Percentiles rank a stretch among this genome's conserved stretches.
phyloP scores from a whole-genome alignment of 2,888 invertebrate genomes.

The Bibio marci region DNA sequence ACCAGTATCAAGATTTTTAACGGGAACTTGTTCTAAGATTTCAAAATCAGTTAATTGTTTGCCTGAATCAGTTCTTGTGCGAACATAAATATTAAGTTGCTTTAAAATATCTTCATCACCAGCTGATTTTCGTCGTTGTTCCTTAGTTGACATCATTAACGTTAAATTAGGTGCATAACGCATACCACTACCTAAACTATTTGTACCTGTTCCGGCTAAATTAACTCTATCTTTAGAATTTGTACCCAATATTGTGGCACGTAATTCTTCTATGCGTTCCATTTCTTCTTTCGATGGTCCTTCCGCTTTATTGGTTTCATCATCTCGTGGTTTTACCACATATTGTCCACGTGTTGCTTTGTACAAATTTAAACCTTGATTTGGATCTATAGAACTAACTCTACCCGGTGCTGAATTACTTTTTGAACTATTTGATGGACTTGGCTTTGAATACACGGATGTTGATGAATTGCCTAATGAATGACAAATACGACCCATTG shows the following conservation, averaged over 20 bases:
- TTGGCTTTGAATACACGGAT: slow-evolving; percentile 28
- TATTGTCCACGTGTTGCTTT: slow-evolving; percentile 38
- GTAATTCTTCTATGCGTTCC: slow-evolving; percentile 39
- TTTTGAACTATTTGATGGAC: slow-evolving; percentile 30
- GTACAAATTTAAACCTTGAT: slow-evolving; percentile 27
- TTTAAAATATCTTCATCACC: slow-evolving; percentile 62
- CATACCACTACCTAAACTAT: slow-evolving; percentile 32
- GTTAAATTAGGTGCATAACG: slow-evolving; percentile 15
- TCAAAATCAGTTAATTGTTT: slow-evolving; percentile 78
- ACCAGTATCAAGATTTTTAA: slow-evolving; percentile 64
- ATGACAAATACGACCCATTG: slow-evolving; percentile 25
- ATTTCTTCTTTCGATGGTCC: slow-evolving; percentile 40
- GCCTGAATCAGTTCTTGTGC: slow-evolving; percentile 73
- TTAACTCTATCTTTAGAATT: slow-evolving; percentile 19
- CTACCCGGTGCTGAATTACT: slow-evolving; percentile 30
- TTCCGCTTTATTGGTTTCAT: slow-evolving; percentile 46
- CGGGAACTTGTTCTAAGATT: slow-evolving; percentile 82
- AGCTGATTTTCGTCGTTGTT: slow-evolving; percentile 65
- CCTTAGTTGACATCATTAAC: slow-evolving; percentile 19
- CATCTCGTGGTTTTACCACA: slow-evolving; percentile 45
- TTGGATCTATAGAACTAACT: slow-evolving; percentile 30
- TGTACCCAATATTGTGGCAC: slow-evolving; percentile 31
- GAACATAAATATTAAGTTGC: slow-evolving; percentile 51
- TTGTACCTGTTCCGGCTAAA: slow-evolving; percentile 29
- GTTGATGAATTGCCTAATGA: slow-evolving; percentile 29